Evolutionary conservation across 2,797 vertebrate genomes (phyloP), one percentile per base, ranked within the genome.

Genomic region (Psittacula echo): DNA sequence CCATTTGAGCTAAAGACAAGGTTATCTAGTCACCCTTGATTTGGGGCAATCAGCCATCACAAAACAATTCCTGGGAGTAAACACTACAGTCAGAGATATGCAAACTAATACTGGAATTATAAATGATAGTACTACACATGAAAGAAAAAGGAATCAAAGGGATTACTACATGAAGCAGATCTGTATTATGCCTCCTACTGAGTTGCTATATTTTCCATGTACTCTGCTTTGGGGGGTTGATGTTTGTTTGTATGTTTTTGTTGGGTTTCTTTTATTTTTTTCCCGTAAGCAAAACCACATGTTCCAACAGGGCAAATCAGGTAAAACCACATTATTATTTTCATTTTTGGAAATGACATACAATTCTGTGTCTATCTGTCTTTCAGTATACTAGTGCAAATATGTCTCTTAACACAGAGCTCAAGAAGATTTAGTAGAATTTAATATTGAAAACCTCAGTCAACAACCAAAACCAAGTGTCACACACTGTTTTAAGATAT

Each of bases 1-100:
- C 37, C 80, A 51, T 95, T 97, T 95, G 92, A 91, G 85, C 73
- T 91, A 76, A 96, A 96, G 91, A 65, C 3, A 78, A 95, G 95
- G 80, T 97, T 97, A 96, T 97, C 94, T 97, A 87, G 56, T 93
- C 77, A 94, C 90, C 70, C 91, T 95, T 96, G 96, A 95, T 97
- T 93, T 97, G 93, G 93, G 94, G 94, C 96, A 97, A 96, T 96
- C 96, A 97, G 84, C 91, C 91, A 97, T 95, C 64, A 96, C 95
- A 96, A 94, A 97, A 95, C 94, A 97, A 96, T 97, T 95, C 93
- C 90, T 97, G 78, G 76, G 95, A 96, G 96, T 96, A 97, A 97
- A 97, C 91, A 94, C 94, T 72, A 30, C 76, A 95, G 96, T 80
- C 90, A 95, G 82, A 97, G 56, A 92, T 74, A 75, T 91, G 90